Evolutionary conservation across 2,888 invertebrate genomes (phyloP).

Genomic region (Melanchra persicariae): DNA sequence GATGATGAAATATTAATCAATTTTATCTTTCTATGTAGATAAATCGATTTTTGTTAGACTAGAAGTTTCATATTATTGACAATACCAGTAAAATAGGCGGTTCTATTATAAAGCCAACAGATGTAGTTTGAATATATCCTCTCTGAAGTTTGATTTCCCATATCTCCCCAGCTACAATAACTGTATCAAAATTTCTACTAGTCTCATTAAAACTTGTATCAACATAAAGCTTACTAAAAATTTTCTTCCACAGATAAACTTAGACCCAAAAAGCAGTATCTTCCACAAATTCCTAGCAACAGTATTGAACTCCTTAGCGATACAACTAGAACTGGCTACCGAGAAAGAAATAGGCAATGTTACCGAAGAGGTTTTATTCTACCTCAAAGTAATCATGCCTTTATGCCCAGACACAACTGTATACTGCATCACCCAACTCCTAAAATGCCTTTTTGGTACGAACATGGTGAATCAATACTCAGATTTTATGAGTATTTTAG

Average conservation of each 20-base stretch:
- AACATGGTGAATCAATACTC: conserved; percentile 91
- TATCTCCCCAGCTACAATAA: no score
- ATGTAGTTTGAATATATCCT: no score
- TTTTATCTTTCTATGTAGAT: no score
- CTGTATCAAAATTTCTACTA: no score
- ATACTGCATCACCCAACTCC: conserved; percentile 94
- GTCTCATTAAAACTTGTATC: no score
- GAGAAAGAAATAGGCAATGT: conserved; percentile 93
- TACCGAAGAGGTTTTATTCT: conserved; percentile 95
- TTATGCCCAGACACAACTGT: conserved; percentile 93
- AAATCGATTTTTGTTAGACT: no score
- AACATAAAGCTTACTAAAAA: background rate
- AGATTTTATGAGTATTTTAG: conserved; percentile 82
- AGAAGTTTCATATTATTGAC: no score
- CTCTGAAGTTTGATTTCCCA: no score
- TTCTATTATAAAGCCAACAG: no score
- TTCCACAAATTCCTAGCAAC: conserved; percentile 93
- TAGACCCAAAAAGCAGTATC: conserved; percentile 94
- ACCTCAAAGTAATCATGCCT: conserved; percentile 93
- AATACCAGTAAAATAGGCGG: no score
- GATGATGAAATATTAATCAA: no score
- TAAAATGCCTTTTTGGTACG: conserved; percentile 94
- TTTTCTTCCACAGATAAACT: conserved; percentile 91
- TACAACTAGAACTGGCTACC: conserved; percentile 93
- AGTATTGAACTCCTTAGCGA: conserved; percentile 92